Base-by-base conservation (phyloP, 2,888 invertebrate species). In the Vandiemenella viatica region DNA sequence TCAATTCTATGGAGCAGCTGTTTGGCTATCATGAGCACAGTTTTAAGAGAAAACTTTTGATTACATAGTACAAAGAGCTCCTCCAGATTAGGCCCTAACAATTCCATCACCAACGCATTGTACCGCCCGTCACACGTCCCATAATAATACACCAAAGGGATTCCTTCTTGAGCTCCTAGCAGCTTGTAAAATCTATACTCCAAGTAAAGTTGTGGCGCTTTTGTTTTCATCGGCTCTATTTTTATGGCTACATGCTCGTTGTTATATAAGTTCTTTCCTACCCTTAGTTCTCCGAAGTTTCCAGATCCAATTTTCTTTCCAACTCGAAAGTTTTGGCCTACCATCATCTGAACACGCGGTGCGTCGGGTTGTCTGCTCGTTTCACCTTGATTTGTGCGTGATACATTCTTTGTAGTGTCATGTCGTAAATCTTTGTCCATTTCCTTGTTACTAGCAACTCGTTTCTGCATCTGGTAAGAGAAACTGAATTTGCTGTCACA, bases 221-320 rank as follows among this genome's bases (percentile, higher is more conserved):
- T 93, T 62, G 97, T 95, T 75, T 97, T 98, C 93, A 98, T 96
- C 64, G 95, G 93, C 80, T 98, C 98, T 90, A 98, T 84, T 78
- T 98, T 98, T 72, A 98, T 97, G 70, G 98, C 98, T 73, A 98
- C 97, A 78, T 98, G 97, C 77, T 98, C 97, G 79, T 95, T 97
- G 80, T 95, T 98, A 80, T 97, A 98, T 66, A 98, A 80, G 76
- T 98, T 98, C 79, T 97, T 98, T 61, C 95, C 93, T 88, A 79
- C 45, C n/a, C n/a, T n/a, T n/a, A n/a, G n/a, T n/a, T n/a, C n/a
- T n/a, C n/a, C n/a, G n/a, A n/a, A n/a, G n/a, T n/a, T n/a, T n/a
- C n/a, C n/a, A n/a, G n/a, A n/a, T n/a, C n/a, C n/a, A n/a, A n/a
- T n/a, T n/a, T n/a, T n/a, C n/a, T n/a, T n/a, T n/a, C n/a, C n/a